Evolutionary conservation across 2,888 invertebrate genomes (phyloP), one percentile per base, ranked within the genome.

Genomic region (Drosophila falleni): DNA sequence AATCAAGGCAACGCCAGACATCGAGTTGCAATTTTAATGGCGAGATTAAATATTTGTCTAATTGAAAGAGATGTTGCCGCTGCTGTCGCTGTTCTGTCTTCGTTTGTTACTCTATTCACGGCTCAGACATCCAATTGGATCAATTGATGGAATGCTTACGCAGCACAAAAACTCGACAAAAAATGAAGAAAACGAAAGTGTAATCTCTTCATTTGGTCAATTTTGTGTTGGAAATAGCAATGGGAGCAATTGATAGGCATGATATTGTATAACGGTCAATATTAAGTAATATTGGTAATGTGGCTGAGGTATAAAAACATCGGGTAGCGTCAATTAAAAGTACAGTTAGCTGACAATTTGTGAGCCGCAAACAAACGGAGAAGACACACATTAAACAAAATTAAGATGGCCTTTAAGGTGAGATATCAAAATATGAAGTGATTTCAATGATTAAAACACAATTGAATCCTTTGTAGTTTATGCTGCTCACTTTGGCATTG

Each of bases 211-310:
- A 61, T 62, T 64, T 46, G 63, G 56, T 60, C 75, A 64, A 68
- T 59, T 53, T 55, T 31, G 9, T 31, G 9, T 9, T 37, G 53
- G 54, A 66, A 81, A 78, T 56, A 63, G 65, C 54, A 87, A 64
- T 81, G 64, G 63, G 68, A 62, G 80, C 81, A 87, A 81, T 85
- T 83, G 89, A 67, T 68, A 59, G 49, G 72, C 82, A 71, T 79
- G 80, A 79, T 70, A 89, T 84, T 84, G 89, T 89, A 81, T 89
- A 84, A 84, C 89, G 26, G 26, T 56, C 16, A 42, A 33, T 42
- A 71, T 89, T 74, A 61, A 58, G 86, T 81, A 84, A 89, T 75
- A 39, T 66, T 44, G 31, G 4, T n/a, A 8, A 61, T 42, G 44
- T 19, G 47, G 46, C 47, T 26, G 31, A 54, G 69, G 71, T 86